Evolutionary conservation across 2,888 invertebrate species (phyloP).

Genomic region (Nemotelus nigrinus): DNA sequence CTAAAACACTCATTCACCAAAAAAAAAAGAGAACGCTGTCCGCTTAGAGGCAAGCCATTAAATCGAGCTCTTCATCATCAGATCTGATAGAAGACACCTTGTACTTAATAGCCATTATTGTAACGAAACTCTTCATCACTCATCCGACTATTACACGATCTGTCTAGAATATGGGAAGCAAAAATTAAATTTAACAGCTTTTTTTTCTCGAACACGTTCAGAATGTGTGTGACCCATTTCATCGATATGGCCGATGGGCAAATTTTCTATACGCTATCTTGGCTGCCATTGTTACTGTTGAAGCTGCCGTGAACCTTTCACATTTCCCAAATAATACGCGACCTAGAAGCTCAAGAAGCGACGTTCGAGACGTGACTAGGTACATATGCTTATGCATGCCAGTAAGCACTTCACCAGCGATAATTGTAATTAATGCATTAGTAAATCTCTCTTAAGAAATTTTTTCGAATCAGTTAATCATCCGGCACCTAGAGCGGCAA

Average conservation of each 20-base stretch:
- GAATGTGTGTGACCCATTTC: conserved; percentile 9
- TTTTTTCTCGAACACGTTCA: no score
- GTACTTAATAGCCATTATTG: no score
- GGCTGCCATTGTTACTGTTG: background rate
- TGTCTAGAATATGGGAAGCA: no score
- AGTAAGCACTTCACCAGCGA: background rate
- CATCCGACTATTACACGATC: no score
- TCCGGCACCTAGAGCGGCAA: background rate
- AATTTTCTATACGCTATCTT: background rate
- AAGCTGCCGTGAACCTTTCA: conserved; percentile 7
- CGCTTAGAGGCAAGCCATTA: no score
- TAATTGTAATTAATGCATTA: conserved; percentile 27
- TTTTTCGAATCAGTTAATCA: conserved; percentile 1
- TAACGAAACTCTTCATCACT: no score
- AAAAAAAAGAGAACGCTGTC: no score
- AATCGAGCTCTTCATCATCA: no score
- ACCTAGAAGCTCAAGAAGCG: background rate
- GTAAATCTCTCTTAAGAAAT: conserved; percentile 2
- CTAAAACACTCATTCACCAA: no score
- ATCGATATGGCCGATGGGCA: background rate
- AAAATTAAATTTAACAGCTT: no score
- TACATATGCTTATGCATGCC: background rate
- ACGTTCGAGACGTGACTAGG: background rate
- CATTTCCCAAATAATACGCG: background rate
- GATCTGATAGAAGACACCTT: no score